Conservation (phyloP, 2,797 vertebrate species). For the Avahi laniger region DNA sequence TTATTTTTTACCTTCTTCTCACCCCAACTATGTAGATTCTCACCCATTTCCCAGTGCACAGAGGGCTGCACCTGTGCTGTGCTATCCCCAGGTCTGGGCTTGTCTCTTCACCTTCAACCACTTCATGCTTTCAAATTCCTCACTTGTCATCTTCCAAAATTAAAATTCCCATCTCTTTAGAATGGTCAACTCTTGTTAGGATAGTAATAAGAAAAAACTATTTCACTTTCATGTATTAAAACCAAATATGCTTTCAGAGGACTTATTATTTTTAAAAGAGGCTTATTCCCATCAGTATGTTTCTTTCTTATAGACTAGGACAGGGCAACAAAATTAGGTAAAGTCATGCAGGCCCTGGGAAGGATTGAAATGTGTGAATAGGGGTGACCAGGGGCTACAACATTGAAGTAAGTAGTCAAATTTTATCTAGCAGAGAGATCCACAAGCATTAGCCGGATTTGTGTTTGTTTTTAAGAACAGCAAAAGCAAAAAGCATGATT, state of each 20-base stretch:
- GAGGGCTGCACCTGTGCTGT: not conserved
- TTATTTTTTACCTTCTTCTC: not conserved
- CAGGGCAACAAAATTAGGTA: not conserved
- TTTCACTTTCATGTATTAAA: not conserved
- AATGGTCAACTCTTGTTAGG: not conserved
- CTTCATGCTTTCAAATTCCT: not conserved
- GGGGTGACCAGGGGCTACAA: not conserved
- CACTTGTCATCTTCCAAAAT: not conserved
- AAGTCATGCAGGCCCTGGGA: not conserved
- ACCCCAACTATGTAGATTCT: not conserved
- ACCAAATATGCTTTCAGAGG: not conserved
- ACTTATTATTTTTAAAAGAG: not conserved
- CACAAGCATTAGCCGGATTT: not conserved
- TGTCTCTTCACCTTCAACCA: not conserved
- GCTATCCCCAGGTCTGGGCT: too few species aligned
- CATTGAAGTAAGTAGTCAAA: not conserved
- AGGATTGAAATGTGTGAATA: not conserved
- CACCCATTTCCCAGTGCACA: not conserved
- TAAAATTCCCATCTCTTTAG: not conserved
- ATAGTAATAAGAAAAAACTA: not conserved
- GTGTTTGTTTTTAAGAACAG: not conserved
- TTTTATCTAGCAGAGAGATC: not conserved
- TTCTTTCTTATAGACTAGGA: not conserved
- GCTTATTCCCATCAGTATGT: not conserved
- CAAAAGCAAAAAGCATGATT: not conserved